A percentile compares a stretch with the other conserved stretches of the same genome.
phyloP scores from a whole-genome alignment of 2,113 vertebrate genomes.

The Cinclus mexicanus region DNA sequence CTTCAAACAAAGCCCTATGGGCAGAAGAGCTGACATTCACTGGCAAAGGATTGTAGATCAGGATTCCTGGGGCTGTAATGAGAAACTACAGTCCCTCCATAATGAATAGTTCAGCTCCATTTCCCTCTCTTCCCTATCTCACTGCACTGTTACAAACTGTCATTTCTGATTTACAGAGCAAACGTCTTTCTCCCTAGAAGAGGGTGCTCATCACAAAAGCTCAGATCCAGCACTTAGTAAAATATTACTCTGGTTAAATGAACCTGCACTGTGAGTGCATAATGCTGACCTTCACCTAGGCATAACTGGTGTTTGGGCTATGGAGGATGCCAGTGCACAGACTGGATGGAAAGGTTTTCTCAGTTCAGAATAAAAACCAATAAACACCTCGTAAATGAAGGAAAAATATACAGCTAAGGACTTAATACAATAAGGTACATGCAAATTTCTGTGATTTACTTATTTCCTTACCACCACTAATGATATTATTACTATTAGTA shows the following conservation, averaged over 20 bases:
- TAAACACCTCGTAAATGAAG: neutral
- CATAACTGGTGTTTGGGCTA: neutral
- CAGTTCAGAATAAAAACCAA: neutral
- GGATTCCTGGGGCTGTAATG: neutral
- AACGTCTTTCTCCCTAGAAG: neutral
- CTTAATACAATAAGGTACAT: neutral
- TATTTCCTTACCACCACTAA: neutral
- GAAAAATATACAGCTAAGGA: neutral
- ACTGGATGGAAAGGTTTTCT: neutral
- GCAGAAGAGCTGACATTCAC: neutral
- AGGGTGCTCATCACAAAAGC: neutral
- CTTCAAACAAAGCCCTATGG: neutral
- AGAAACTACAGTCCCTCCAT: neutral
- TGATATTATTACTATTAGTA: neutral
- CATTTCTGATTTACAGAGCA: constrained; percentile 3
- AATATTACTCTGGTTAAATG: neutral
- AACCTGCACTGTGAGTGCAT: neutral
- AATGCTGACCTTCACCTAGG: neutral
- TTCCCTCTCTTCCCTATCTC: neutral
- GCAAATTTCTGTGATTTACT: neutral
- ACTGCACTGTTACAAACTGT: neutral
- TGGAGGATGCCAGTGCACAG: neutral
- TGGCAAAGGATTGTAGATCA: neutral
- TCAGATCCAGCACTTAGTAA: neutral
- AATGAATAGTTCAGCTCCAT: neutral